phyloP scores from a whole-genome alignment of 2,797 vertebrate genomes.

The Onychomys torridus region DNA sequence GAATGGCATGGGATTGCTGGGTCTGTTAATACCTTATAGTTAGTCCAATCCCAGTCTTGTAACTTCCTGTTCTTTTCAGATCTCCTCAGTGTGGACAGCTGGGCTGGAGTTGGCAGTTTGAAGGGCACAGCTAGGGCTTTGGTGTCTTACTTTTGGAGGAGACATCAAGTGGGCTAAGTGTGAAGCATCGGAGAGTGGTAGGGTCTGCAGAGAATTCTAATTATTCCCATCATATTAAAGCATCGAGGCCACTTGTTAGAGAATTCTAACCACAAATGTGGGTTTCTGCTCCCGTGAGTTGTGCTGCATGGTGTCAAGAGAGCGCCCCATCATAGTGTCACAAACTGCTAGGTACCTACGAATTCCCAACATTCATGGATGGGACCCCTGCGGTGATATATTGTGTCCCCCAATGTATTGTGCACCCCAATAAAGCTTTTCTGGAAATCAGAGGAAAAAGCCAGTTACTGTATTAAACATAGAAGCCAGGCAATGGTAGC shows the following conservation, averaged over 20 bases:
- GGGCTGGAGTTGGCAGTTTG: not conserved
- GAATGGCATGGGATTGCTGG: not conserved
- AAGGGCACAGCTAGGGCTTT: not conserved
- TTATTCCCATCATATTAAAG: not conserved
- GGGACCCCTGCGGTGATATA: too few relatives aligned
- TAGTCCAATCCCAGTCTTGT: not conserved
- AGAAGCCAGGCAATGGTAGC: too few relatives aligned
- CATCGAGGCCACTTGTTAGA: fast-evolving
- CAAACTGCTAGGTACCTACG: not conserved
- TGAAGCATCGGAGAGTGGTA: not conserved
- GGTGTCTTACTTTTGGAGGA: not conserved
- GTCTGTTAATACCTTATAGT: not conserved
- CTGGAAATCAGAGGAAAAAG: too few relatives aligned
- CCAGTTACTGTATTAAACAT: too few relatives aligned
- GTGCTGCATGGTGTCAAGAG: not conserved
- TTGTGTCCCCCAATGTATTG: too few relatives aligned
- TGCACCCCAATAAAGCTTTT: too few relatives aligned
- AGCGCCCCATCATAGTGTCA: not conserved
- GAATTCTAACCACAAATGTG: not conserved
- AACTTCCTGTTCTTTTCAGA: not conserved
- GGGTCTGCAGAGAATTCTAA: slow-evolving; percentile 8
- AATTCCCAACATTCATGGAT: not conserved
- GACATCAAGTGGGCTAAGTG: not conserved
- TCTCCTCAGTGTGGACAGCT: not conserved
- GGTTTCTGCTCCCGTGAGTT: not conserved